Conservation (phyloP, 1,140 invertebrate genomes). For the Glossosoma conforme region DNA sequence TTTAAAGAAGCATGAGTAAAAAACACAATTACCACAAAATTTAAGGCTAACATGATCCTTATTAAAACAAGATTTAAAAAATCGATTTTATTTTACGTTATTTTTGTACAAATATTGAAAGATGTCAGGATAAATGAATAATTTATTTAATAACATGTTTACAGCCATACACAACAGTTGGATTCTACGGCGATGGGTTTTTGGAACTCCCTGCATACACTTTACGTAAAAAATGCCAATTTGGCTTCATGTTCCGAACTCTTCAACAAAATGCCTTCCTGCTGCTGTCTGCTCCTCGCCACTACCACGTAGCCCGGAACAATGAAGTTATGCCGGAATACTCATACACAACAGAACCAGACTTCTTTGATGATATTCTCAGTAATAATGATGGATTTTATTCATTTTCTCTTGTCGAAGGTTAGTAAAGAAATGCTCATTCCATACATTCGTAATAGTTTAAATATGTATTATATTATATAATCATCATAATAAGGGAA, state of each 20-base stretch:
- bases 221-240: conserved; percentile 58
- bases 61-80: background rate
- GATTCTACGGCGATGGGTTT: conserved; percentile 75
- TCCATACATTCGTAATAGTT: no score
- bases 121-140: background rate
- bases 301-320: conserved; percentile 39
- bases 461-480: no score
- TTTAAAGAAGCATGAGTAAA: background rate
- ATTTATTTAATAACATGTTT: conserved; percentile 32
- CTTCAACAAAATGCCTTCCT: conserved; percentile 64
- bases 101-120: background rate
- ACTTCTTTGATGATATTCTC: conserved; percentile 34
- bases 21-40: background rate
- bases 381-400: conserved; percentile 40
- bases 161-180: conserved; percentile 58
- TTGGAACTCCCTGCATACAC: conserved; percentile 66
- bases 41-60: background rate
- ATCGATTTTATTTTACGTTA: background rate
- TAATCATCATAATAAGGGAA: no score
- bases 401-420: conserved; percentile 38
- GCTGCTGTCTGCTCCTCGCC: conserved; percentile 65
- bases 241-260: conserved; percentile 77
- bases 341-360: conserved; percentile 24
- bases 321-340: conserved; percentile 42
- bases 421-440: no score